Percentiles rank a stretch among this genome's conserved stretches.
Conservation (phyloP, 2,113 vertebrate genomes). For the Phasianus colchicus region DNA sequence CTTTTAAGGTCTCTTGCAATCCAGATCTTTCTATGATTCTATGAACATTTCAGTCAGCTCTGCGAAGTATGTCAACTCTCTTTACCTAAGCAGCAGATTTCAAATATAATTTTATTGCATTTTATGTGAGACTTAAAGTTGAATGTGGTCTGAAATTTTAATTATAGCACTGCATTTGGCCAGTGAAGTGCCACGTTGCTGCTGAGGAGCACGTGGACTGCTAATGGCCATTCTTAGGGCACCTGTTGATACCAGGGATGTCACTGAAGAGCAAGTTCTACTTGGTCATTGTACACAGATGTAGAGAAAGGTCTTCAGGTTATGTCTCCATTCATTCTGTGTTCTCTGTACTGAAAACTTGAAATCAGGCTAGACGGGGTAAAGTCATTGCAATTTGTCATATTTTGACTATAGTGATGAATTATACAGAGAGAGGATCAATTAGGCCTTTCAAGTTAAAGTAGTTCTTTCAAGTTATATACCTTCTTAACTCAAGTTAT, state of each 20-base stretch:
- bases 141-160: neutral
- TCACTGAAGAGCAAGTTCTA: neutral
- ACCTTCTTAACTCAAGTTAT: neutral
- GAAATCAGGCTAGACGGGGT: neutral
- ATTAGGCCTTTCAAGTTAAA: neutral
- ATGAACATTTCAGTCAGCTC: neutral
- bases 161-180: neutral
- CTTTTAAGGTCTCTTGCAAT: neutral
- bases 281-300: neutral
- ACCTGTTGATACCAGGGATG: neutral
- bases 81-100: neutral
- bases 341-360: neutral
- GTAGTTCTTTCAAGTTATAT: neutral
- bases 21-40: neutral
- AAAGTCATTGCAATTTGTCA: neutral
- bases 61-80: neutral
- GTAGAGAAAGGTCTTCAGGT: neutral
- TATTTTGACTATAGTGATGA: neutral
- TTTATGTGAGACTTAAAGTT: neutral
- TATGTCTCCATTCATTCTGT: accelerated
- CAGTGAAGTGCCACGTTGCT: neutral
- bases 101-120: neutral
- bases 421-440: neutral
- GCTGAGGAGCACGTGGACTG: neutral
- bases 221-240: neutral